phyloP scores from a whole-genome alignment of 2,797 vertebrate species.

The Ambastaia sidthimunki region DNA sequence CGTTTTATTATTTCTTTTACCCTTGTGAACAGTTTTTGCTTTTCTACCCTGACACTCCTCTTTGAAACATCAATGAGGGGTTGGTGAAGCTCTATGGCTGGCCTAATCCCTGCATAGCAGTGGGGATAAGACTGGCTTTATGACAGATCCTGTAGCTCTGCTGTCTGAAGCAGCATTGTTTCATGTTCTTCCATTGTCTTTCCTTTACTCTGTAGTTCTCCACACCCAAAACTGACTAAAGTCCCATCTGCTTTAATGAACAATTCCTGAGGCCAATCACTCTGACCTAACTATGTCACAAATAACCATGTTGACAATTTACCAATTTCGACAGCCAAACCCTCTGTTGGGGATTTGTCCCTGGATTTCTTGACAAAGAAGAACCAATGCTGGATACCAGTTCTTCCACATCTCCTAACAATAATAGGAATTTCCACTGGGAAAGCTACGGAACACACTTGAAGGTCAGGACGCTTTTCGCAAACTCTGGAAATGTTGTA shows the following conservation, averaged over 20 bases:
- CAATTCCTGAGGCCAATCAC: background rate
- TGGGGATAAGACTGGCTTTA: constrained; percentile 64
- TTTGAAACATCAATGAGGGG: constrained; percentile 46
- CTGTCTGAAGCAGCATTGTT: constrained; percentile 7
- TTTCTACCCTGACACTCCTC: background rate
- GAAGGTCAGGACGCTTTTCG: constrained; percentile 59
- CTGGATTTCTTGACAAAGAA: constrained; percentile 47
- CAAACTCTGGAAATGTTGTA: constrained; percentile 57
- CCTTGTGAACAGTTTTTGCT: constrained; percentile 47
- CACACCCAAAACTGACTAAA: background rate
- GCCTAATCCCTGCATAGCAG: constrained; percentile 67
- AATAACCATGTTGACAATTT: background rate
- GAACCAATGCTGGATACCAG: background rate
- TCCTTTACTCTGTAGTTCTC: constrained; percentile 24
- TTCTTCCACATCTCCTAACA: constrained; percentile 31
- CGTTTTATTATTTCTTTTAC: constrained; percentile 17
- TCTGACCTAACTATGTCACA: background rate
- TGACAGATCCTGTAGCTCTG: constrained; percentile 55
- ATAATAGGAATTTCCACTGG: constrained; percentile 50
- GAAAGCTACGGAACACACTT: constrained; percentile 54
- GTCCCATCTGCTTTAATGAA: background rate
- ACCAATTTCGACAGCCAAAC: constrained; percentile 50
- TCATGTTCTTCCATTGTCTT: background rate
- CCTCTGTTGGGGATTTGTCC: constrained; percentile 53
- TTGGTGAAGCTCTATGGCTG: constrained; percentile 61